Evolutionary conservation across 2,113 vertebrate genomes (phyloP).

Genomic region (Ctenodactylus gundi): DNA sequence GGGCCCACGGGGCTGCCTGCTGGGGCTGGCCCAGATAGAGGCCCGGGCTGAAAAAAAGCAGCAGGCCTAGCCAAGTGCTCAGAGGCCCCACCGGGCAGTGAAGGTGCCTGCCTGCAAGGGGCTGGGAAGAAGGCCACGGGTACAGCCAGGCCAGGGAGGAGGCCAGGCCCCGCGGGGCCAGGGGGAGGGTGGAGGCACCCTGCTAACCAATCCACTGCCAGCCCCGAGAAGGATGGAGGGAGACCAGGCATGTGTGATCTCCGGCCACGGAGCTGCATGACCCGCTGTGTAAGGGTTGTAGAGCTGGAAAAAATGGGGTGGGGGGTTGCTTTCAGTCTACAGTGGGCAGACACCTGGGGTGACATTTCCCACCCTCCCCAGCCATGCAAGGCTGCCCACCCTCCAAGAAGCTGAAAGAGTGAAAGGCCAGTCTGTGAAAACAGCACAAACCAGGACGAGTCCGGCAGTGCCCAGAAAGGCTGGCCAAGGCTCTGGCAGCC

Average conservation of each 20-base stretch:
- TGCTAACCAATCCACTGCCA: not conserved
- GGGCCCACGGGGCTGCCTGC: not conserved
- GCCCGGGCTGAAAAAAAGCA: conserved; percentile 45
- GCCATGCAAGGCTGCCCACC: too few species aligned
- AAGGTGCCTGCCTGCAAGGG: conserved; percentile 49
- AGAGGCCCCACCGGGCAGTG: conserved; percentile 52
- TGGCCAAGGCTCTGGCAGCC: not conserved
- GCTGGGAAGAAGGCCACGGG: conserved; percentile 57
- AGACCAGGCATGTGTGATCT: not conserved
- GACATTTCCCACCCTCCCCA: not conserved
- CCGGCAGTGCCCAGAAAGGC: not conserved
- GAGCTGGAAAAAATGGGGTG: not conserved
- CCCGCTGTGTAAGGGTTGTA: not conserved
- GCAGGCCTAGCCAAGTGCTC: conserved; percentile 2
- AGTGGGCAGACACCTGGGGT: not conserved
- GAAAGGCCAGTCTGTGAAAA: not conserved
- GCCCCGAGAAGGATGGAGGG: not conserved
- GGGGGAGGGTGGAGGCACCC: conserved; percentile 8
- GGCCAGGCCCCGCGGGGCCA: conserved; percentile 34
- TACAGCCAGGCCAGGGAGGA: conserved; percentile 20
- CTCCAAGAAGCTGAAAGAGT: not conserved
- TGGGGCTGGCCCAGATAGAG: conserved; percentile 27
- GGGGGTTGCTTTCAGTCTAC: not conserved
- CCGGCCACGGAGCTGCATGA: not conserved
- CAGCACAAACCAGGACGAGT: not conserved